Percentiles rank a stretch among this genome's conserved stretches.
phyloP scores from a whole-genome alignment of 2,113 vertebrate genomes.

The Gymnorhina tibicen region DNA sequence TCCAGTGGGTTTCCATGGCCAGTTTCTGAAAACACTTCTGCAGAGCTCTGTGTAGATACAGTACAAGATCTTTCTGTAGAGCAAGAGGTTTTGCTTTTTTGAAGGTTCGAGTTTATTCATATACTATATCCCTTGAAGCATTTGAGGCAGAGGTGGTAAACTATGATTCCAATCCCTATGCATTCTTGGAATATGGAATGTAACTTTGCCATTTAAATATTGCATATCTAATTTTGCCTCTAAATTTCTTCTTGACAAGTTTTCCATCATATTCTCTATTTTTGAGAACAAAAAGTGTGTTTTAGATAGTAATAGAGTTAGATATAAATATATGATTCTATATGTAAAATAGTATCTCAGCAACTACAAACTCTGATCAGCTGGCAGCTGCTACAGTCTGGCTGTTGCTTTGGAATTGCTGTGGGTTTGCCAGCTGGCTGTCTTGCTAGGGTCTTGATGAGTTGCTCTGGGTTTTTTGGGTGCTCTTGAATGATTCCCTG shows the following conservation, averaged over 20 bases:
- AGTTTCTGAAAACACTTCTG: not conserved
- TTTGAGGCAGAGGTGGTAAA: not conserved
- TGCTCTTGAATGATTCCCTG: not conserved
- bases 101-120: not conserved
- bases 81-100: not conserved
- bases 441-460: not conserved
- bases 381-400: not conserved
- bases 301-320: not conserved
- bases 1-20: not conserved
- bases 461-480: not conserved
- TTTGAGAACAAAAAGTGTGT: not conserved
- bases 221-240: not conserved
- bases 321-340: not conserved
- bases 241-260: not conserved
- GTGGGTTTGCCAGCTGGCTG: not conserved
- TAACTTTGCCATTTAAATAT: not conserved
- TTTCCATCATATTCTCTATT: not conserved
- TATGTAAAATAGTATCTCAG: not conserved
- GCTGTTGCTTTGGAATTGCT: not conserved
- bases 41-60: not conserved
- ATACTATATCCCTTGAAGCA: not conserved
- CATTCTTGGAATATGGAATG: not conserved
- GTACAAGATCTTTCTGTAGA: not conserved
- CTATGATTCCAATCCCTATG: not conserved
- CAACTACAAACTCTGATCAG: not conserved